phyloP scores from a whole-genome alignment of 2,888 invertebrate species.

The Sceliomorpha sp. region DNA sequence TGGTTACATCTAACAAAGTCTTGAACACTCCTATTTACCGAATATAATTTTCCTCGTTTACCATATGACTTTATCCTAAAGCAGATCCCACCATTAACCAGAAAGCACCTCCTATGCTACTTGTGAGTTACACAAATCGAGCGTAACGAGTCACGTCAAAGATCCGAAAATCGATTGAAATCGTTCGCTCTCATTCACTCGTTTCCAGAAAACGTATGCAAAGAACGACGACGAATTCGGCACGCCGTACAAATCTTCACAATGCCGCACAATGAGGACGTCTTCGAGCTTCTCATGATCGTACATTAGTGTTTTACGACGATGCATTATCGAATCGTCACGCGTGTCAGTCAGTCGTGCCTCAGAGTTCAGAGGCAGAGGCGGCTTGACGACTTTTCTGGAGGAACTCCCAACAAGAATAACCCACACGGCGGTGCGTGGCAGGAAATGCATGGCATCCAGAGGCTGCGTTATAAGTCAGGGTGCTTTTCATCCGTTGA shows the following conservation, averaged over 20 bases:
- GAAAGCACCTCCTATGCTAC: slow-evolving; percentile 9
- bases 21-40: no score
- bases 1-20: no score
- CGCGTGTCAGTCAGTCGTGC: slow-evolving; percentile 68
- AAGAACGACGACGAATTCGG: slow-evolving; percentile 62
- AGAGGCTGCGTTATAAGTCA: no score
- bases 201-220: slow-evolving; percentile 53
- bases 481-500: no score
- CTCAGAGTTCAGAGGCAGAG: slow-evolving; percentile 37
- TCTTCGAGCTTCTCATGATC: slow-evolving; percentile 70
- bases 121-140: slow-evolving; percentile 28
- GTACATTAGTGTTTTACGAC: slow-evolving; percentile 78
- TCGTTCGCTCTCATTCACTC: slow-evolving; percentile 33
- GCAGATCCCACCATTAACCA: slow-evolving; percentile 14
- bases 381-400: slow-evolving; percentile 24
- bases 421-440: slow-evolving; percentile 28
- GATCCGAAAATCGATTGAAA: slow-evolving; percentile 48
- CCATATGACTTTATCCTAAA: slow-evolving; percentile 11
- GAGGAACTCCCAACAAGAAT: slow-evolving; percentile 20
- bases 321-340: slow-evolving; percentile 70
- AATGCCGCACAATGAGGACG: slow-evolving; percentile 62
- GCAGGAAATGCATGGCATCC: slow-evolving; percentile 16
- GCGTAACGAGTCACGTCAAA: slow-evolving; percentile 35
- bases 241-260: slow-evolving; percentile 61
- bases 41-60: no score